A percentile compares a stretch with the other conserved stretches of the same genome.
These are phyloP conservation scores for Dolichopus griseipennis DNA, from an alignment of 2,888 invertebrate genomes.

Conservation along the genomic window DNA sequence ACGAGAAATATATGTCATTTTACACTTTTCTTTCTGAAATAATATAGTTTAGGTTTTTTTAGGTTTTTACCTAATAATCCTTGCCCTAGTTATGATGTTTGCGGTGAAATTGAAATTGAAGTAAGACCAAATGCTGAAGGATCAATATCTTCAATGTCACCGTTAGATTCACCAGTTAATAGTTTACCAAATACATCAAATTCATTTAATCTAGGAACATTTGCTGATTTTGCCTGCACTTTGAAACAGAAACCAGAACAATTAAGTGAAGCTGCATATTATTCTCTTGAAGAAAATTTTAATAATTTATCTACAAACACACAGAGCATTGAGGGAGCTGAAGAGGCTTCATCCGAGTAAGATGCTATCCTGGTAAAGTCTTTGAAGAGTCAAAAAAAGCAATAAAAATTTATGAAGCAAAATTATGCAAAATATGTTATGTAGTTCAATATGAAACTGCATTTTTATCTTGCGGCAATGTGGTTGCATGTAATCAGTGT, in stretches of 20 bases:
- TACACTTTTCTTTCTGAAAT: too few species aligned
- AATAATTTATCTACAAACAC: slow-evolving; percentile 18
- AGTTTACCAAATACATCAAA: slow-evolving; percentile 13
- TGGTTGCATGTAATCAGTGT: slow-evolving; percentile 86
- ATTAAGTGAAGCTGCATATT: slow-evolving; percentile 64
- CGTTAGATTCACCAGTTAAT: slow-evolving; percentile 15
- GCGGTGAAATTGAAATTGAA: slow-evolving; percentile 40
- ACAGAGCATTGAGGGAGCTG: slow-evolving; percentile 1
- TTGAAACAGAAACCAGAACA: slow-evolving; percentile 71
- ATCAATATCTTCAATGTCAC: slow-evolving; percentile 21
- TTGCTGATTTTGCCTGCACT: slow-evolving; percentile 70
- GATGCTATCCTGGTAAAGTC: too few species aligned
- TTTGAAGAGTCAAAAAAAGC: slow-evolving; percentile 17
- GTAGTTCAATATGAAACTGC: slow-evolving; percentile 79
- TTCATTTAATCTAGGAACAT: slow-evolving; percentile 33
- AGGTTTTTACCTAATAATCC: too few species aligned
- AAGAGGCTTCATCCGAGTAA: neutral
- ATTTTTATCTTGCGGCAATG: slow-evolving; percentile 92
- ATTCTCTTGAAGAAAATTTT: slow-evolving; percentile 18
- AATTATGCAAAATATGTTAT: slow-evolving; percentile 87
- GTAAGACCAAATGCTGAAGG: slow-evolving; percentile 36
- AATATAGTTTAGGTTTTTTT: too few species aligned
- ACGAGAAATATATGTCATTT: too few species aligned
- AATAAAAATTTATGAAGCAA: slow-evolving; percentile 45
- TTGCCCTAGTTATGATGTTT: too few species aligned